phyloP scores from a whole-genome alignment of 1,140 invertebrate species.

The Brachionus plicatilis region DNA sequence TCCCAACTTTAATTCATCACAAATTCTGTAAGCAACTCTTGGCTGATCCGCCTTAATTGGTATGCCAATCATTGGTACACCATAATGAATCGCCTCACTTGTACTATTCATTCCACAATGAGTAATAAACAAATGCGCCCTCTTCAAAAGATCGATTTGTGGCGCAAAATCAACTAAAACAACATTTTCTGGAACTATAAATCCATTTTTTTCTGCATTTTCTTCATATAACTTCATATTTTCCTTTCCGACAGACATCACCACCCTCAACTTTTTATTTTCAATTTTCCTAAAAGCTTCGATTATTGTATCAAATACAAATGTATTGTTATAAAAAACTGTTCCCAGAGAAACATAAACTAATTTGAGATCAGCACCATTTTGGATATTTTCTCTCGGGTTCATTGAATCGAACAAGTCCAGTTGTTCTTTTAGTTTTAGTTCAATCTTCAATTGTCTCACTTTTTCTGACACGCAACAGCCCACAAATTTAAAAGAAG shows the following conservation, averaged over 20 bases:
- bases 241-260: neutral
- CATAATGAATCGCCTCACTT: constrained; percentile 28
- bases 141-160: neutral
- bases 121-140: constrained; percentile 26
- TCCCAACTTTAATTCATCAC: neutral
- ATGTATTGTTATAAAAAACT: neutral
- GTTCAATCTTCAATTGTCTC: neutral
- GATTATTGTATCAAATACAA: neutral
- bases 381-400: neutral
- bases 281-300: neutral
- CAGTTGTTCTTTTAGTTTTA: neutral
- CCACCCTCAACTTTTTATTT: neutral
- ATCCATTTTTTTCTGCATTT: neutral
- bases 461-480: neutral
- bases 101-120: constrained; percentile 35
- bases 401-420: neutral
- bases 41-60: constrained; percentile 25
- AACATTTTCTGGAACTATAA: neutral
- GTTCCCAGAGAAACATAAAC: constrained; percentile 19
- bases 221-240: neutral
- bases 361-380: neutral
- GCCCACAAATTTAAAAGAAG: constrained; percentile 21
- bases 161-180: neutral
- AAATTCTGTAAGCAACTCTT: neutral
- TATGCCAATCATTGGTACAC: constrained; percentile 15